A percentile compares a stretch with the other conserved stretches of the same genome.
Conservation (phyloP, 2,113 vertebrate genomes). For the Melanerpes aurifrons region DNA sequence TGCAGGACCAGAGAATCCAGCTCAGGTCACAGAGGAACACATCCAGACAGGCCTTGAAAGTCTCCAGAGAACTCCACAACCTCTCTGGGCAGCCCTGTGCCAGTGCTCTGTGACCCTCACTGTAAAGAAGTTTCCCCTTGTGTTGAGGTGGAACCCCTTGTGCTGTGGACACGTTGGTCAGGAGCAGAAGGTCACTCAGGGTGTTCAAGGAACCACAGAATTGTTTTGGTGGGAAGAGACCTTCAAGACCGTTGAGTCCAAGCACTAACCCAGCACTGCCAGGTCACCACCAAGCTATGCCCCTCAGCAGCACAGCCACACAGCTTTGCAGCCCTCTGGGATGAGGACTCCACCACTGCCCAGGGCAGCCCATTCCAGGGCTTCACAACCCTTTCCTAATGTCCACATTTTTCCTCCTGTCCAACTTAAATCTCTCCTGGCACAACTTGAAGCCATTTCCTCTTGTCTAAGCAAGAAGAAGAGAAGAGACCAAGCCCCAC, state of each 20-base stretch:
- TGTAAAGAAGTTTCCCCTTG: too few species aligned
- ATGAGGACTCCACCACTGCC: neutral
- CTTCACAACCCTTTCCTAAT: too few species aligned
- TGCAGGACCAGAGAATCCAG: too few species aligned
- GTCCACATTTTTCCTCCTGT: neutral
- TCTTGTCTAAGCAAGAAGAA: too few species aligned
- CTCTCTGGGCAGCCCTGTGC: too few species aligned
- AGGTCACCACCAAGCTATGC: neutral
- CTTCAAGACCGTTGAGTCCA: neutral
- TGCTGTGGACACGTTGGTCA: neutral
- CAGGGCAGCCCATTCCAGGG: neutral
- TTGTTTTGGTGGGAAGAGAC: neutral
- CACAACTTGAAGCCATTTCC: neutral
- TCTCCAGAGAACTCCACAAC: too few species aligned
- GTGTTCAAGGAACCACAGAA: neutral
- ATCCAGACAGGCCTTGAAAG: too few species aligned
- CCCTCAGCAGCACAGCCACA: neutral
- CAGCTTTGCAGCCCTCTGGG: neutral
- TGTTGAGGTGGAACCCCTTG: too few species aligned
- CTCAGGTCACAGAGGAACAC: too few species aligned
- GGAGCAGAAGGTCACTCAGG: fast-evolving
- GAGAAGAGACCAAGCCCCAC: neutral
- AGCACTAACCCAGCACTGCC: neutral
- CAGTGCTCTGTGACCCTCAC: too few species aligned
- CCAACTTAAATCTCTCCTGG: neutral